Evolutionary conservation across 2,113 vertebrate genomes (phyloP).

Genomic region (Arizona elegans): DNA sequence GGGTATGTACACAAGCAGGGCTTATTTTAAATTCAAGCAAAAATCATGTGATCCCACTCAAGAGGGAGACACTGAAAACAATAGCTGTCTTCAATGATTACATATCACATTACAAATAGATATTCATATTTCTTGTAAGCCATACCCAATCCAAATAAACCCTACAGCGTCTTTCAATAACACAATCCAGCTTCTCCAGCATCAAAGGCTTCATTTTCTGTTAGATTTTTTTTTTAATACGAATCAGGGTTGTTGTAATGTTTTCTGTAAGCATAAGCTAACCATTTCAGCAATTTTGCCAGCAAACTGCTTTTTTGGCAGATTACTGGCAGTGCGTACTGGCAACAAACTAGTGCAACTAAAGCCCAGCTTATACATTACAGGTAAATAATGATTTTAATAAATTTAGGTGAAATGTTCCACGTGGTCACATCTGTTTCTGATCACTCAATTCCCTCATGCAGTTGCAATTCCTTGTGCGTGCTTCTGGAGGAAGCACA

Average conservation of each 20-base stretch:
- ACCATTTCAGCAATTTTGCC: constrained; percentile 54
- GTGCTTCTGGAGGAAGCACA: constrained; percentile 41
- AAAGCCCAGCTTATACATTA: constrained; percentile 65
- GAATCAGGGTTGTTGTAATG: constrained; percentile 57
- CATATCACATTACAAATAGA: constrained; percentile 54
- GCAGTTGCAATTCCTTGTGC: constrained; percentile 49
- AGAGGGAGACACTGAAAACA: constrained; percentile 55
- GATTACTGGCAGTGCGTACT: constrained; percentile 62
- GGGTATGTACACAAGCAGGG: constrained; percentile 2
- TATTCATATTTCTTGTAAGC: constrained; percentile 56
- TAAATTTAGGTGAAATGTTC: constrained; percentile 69
- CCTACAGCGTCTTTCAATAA: constrained; percentile 55
- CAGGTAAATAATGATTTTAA: constrained; percentile 72
- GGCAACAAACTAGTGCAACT: constrained; percentile 52
- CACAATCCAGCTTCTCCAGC: constrained; percentile 61
- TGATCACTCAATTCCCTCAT: constrained; percentile 46
- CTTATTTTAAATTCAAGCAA: constrained; percentile 46
- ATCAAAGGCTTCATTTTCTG: constrained; percentile 64
- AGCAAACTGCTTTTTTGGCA: constrained; percentile 61
- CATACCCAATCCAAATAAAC: constrained; percentile 55
- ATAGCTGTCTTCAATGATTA: constrained; percentile 62
- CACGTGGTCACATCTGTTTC: constrained; percentile 66
- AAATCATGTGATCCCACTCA: constrained; percentile 49
- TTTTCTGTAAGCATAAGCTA: constrained; percentile 55
- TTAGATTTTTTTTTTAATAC: constrained; percentile 31